Percentiles rank a stretch among this genome's conserved stretches.
phyloP scores from a whole-genome alignment of 2,797 vertebrate species.

The Taeniopygia guttata region DNA sequence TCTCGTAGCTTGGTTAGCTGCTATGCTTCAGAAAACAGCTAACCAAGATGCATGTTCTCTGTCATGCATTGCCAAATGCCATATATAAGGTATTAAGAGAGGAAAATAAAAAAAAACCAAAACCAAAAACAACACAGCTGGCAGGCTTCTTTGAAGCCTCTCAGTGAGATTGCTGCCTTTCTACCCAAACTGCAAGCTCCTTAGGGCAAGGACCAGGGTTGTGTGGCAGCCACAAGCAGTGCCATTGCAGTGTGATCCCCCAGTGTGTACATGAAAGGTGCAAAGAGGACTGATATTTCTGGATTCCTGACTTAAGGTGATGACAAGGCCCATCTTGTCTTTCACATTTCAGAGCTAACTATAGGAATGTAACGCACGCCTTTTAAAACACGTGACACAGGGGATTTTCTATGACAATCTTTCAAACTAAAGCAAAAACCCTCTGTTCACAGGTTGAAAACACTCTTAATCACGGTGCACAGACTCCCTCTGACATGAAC shows the following conservation, averaged over 20 bases:
- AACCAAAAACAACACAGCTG: no score
- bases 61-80: neutral
- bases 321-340: constrained; percentile 17
- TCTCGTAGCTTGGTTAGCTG: neutral
- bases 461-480: neutral
- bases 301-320: neutral
- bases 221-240: neutral
- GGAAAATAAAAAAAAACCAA: neutral
- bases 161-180: neutral
- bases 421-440: constrained; percentile 16
- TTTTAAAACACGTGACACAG: constrained; percentile 3
- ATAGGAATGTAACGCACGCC: neutral
- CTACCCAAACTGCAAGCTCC: neutral
- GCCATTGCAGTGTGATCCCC: neutral
- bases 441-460: neutral
- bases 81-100: neutral
- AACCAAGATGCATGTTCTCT: neutral
- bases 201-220: neutral
- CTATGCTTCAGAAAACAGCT: neutral
- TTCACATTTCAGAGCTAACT: neutral
- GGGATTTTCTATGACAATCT: constrained; percentile 15
- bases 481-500: neutral
- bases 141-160: neutral
- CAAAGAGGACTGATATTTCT: neutral
- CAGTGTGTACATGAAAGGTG: accelerated